Conservation (phyloP, 2,888 invertebrate genomes). For the Corbicula japonica region DNA sequence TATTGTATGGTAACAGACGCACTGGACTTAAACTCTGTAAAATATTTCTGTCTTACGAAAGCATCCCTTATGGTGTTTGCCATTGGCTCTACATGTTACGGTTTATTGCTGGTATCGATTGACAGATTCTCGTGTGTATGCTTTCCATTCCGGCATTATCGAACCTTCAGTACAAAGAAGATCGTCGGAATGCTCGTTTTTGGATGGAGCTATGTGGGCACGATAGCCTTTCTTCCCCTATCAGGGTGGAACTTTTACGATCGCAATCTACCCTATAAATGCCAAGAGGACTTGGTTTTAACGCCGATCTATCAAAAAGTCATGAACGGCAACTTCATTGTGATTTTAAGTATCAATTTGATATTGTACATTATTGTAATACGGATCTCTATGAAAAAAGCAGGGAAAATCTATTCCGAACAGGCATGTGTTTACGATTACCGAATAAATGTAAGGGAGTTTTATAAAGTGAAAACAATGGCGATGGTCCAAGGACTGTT, state of each 20-base stretch:
- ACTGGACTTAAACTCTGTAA: conserved; percentile 30
- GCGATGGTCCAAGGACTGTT: conserved; percentile 59
- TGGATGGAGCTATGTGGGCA: conserved; percentile 43
- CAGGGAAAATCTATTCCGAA: conserved; percentile 12
- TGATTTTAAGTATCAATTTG: conserved; percentile 32
- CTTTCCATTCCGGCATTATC: conserved; percentile 38
- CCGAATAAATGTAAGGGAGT: conserved; percentile 14
- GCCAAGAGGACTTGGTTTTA: conserved; percentile 29
- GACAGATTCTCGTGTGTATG: conserved; percentile 51
- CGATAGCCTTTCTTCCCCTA: conserved; percentile 29
- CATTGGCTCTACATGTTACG: conserved; percentile 38
- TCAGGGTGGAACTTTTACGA: conserved; percentile 59
- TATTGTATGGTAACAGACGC: conserved; percentile 37
- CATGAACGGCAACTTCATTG: conserved; percentile 29
- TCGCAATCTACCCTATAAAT: conserved; percentile 25
- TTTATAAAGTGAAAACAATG: conserved; percentile 52
- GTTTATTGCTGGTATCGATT: conserved; percentile 43
- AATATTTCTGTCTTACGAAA: conserved; percentile 52
- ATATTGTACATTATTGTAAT: conserved; percentile 44
- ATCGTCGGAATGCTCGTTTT: conserved; percentile 29
- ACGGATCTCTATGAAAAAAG: conserved; percentile 33
- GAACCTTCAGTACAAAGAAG: conserved; percentile 21
- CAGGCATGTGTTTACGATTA: conserved; percentile 6
- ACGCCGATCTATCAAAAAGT: conserved; percentile 47
- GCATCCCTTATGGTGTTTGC: conserved; percentile 42